Conservation (phyloP, 2,797 vertebrate species). For the Valencia hispanica region DNA sequence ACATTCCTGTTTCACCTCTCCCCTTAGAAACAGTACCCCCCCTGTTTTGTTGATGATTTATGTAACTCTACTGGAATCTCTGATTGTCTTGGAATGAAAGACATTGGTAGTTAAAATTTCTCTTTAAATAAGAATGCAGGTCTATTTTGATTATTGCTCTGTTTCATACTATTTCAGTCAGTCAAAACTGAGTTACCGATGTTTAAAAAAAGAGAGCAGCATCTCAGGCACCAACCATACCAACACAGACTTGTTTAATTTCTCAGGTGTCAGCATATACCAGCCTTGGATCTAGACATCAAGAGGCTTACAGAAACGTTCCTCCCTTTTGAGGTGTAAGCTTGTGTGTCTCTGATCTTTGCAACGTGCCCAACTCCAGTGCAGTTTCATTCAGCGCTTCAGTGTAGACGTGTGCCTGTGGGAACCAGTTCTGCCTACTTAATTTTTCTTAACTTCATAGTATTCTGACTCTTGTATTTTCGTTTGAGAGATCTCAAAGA, state of each 20-base stretch:
- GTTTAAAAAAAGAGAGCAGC: slow-evolving; percentile 23
- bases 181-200: too few relatives aligned
- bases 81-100: slow-evolving; percentile 35
- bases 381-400: slow-evolving; percentile 39
- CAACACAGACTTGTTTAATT: slow-evolving; percentile 43
- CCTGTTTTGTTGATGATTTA: slow-evolving; percentile 56
- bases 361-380: slow-evolving; percentile 41
- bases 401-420: slow-evolving; percentile 35
- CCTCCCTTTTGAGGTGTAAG: slow-evolving; percentile 53
- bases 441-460: slow-evolving; percentile 11
- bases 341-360: slow-evolving; percentile 54
- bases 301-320: slow-evolving; percentile 64
- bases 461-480: background rate
- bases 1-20: slow-evolving; percentile 37
- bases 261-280: slow-evolving; percentile 38
- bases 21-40: slow-evolving; percentile 15
- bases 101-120: slow-evolving; percentile 42
- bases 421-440: slow-evolving; percentile 20
- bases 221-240: slow-evolving; percentile 34
- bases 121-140: slow-evolving; percentile 39
- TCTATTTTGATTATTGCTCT: slow-evolving; percentile 40
- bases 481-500: background rate
- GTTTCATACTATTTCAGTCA: slow-evolving; percentile 41
- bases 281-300: slow-evolving; percentile 56
- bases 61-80: slow-evolving; percentile 53